phyloP scores from a whole-genome alignment of 2,113 vertebrate species.

The Oplegnathus fasciatus region DNA sequence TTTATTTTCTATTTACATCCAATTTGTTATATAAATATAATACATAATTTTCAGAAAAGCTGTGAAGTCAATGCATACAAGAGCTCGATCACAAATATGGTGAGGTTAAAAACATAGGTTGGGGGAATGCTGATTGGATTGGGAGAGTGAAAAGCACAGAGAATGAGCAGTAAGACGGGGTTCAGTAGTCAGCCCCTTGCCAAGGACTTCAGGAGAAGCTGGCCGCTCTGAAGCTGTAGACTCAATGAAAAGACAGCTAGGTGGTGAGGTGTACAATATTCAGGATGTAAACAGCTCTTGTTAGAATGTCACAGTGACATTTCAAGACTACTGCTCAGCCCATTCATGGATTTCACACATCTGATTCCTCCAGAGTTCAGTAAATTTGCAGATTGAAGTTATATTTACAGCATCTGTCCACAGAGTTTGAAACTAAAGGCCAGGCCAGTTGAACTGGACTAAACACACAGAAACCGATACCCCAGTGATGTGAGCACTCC shows the following conservation, averaged over 20 bases:
- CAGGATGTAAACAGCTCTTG: constrained; percentile 33
- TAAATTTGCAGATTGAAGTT: neutral
- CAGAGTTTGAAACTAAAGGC: neutral
- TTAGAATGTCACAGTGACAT: constrained; percentile 21
- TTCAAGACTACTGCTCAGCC: constrained; percentile 15
- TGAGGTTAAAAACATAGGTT: constrained; percentile 80
- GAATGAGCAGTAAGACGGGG: neutral
- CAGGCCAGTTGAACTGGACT: neutral
- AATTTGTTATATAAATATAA: constrained; percentile 99
- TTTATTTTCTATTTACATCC: constrained; percentile 96
- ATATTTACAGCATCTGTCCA: neutral
- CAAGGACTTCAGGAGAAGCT: neutral
- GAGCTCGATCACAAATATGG: constrained; percentile 85
- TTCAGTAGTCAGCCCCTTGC: neutral
- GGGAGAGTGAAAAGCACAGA: constrained; percentile 13
- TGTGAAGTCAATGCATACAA: constrained; percentile 90
- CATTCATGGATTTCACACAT: neutral
- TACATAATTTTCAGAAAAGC: constrained; percentile 93
- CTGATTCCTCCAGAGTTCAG: neutral
- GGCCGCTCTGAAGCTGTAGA: neutral
- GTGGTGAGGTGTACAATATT: constrained; percentile 17
- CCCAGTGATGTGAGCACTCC: neutral
- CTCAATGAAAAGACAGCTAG: neutral
- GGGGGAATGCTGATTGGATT: neutral
- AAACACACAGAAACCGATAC: neutral